Percentiles rank a stretch among this genome's conserved stretches.
phyloP scores from a whole-genome alignment of 2,797 vertebrate genomes.

The Parauchenoglanis punctatus region DNA sequence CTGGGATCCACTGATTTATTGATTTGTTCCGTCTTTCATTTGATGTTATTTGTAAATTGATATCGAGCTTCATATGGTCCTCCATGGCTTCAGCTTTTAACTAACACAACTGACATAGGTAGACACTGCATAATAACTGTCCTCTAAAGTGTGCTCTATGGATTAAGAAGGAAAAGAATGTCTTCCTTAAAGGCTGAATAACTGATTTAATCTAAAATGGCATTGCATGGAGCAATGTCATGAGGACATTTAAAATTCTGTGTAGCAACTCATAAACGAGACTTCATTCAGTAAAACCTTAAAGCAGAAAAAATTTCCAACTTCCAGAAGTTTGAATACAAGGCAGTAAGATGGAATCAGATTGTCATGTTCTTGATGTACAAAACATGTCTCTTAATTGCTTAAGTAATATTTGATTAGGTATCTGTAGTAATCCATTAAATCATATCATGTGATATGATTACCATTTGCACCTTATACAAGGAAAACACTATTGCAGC shows the following conservation, averaged over 20 bases:
- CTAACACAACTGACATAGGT: slow-evolving; percentile 29
- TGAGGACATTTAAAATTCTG: not conserved
- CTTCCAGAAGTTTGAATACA: not conserved
- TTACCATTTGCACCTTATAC: not conserved
- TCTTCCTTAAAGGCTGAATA: slow-evolving; percentile 3
- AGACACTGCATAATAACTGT: slow-evolving; percentile 43
- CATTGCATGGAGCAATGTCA: not conserved
- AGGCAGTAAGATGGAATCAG: not conserved
- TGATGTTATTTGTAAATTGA: slow-evolving; percentile 78
- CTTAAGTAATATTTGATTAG: not conserved
- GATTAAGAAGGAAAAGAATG: not conserved
- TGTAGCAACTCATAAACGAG: not conserved
- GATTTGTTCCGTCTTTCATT: slow-evolving; percentile 77
- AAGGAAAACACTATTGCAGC: not conserved
- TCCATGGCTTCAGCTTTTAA: slow-evolving; percentile 30
- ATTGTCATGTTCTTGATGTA: not conserved
- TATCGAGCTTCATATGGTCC: slow-evolving; percentile 63
- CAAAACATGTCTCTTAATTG: not conserved
- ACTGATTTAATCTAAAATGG: not conserved
- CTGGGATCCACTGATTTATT: slow-evolving; percentile 79
- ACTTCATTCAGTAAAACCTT: not conserved
- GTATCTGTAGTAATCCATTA: not conserved
- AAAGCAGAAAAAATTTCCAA: not conserved
- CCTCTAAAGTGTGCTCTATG: slow-evolving; percentile 22
- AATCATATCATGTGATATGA: not conserved